Conservation (phyloP, 2,797 vertebrate species). For the Acanthornis magna region DNA sequence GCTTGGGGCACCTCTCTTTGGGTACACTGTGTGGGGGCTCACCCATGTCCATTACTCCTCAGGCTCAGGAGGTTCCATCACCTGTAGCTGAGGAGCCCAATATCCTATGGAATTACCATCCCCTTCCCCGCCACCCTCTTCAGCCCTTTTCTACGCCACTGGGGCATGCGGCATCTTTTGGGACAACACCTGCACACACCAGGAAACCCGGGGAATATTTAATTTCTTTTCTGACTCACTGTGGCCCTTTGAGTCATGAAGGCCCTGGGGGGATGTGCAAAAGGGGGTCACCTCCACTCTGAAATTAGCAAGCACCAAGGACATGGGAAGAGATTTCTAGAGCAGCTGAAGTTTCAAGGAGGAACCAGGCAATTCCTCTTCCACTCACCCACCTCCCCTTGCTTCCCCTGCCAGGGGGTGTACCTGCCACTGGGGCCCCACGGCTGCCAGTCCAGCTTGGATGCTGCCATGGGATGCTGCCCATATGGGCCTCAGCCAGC, state of each 20-base stretch:
- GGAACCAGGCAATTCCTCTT: not conserved
- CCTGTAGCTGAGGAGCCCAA: not conserved
- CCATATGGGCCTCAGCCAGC: not conserved
- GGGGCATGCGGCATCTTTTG: not conserved
- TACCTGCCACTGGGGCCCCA: not conserved
- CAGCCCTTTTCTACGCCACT: not conserved
- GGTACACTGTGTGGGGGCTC: not conserved
- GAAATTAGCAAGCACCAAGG: conserved; percentile 58
- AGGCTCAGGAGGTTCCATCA: not conserved
- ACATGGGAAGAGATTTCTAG: conserved; percentile 37
- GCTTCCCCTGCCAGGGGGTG: not conserved
- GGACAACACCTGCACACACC: not conserved
- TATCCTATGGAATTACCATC: not conserved
- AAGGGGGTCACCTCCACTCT: conserved; percentile 50
- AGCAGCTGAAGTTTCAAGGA: not conserved
- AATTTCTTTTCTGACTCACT: conserved; percentile 7
- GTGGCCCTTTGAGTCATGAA: rapidly evolving
- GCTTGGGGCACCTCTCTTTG: not conserved
- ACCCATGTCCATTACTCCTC: not conserved
- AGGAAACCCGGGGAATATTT: not conserved
- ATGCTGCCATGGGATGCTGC: not conserved
- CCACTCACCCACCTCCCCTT: not conserved
- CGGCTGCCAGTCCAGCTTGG: not conserved
- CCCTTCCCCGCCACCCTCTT: not conserved
- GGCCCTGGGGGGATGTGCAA: not conserved